phyloP scores from a whole-genome alignment of 2,113 vertebrate genomes.

The Crotalus helleri region DNA sequence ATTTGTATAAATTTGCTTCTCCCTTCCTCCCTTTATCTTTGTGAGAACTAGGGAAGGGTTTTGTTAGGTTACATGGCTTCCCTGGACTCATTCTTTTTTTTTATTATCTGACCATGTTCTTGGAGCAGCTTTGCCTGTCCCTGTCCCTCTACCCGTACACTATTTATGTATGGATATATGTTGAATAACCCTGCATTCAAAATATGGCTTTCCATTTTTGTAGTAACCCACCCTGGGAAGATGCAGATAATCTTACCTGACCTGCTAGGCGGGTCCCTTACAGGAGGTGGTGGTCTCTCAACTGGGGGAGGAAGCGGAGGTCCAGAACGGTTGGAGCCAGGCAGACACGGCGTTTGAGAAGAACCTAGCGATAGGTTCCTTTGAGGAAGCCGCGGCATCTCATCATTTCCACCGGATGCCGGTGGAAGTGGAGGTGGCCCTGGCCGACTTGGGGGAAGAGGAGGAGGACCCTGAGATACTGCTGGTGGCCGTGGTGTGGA shows the following conservation, averaged over 20 bases:
- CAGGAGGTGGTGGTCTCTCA: constrained; percentile 85
- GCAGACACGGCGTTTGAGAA: constrained; percentile 59
- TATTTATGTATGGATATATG: not conserved
- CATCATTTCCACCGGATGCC: constrained; percentile 67
- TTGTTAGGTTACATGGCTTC: not conserved
- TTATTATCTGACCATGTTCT: not conserved
- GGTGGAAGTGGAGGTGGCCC: constrained; percentile 80
- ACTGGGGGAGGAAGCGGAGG: constrained; percentile 85
- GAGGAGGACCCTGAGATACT: constrained; percentile 64
- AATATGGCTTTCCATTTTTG: not conserved
- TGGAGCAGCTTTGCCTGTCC: not conserved
- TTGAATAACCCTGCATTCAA: not conserved
- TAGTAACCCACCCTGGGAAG: not conserved
- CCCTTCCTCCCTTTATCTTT: not conserved
- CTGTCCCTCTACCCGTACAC: not conserved
- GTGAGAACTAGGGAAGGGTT: not conserved
- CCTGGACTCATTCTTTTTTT: not conserved
- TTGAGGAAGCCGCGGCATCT: constrained; percentile 84
- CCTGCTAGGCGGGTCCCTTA: constrained; percentile 78
- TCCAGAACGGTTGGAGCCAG: constrained; percentile 67
- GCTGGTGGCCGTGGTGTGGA: constrained; percentile 58
- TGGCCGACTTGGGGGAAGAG: constrained; percentile 75
- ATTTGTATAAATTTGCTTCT: not conserved
- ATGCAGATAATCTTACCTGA: constrained; percentile 72
- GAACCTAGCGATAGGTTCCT: constrained; percentile 82